Base-by-base conservation (phyloP, 2,888 invertebrate species). In the Sycophila texana region DNA sequence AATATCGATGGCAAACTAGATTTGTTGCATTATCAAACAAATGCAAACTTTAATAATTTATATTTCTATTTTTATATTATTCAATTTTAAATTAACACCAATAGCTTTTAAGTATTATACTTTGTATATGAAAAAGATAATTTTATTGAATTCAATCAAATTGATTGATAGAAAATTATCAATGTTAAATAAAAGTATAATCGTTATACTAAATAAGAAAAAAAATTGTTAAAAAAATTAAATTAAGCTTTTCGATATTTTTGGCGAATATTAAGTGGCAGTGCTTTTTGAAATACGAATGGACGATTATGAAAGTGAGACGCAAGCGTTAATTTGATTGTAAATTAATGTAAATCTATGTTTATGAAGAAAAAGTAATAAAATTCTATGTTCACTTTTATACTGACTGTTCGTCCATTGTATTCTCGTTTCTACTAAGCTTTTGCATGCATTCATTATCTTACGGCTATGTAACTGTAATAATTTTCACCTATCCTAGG, bases 371-470 rank as follows among this genome's bases (percentile, higher is more conserved):
- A 71, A 75, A 76, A 83, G 53, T 83, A 79, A 87, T 87, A 86
- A 87, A 87, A 85, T 86, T 85, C 79, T 84, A 84, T 85, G 72
- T 57, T 74, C 73, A 79, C 83, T 74, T 87, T 87, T 84, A 77
- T 85, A 86, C 79, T 84, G 83, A 81, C 83, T 76, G 83, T 86
- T 85, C 83, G 83, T 82, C 82, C 83, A 80, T 81, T 80, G 82
- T 83, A 75, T 78, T 82, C 39, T 7, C 83, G 72, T 80, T 75
- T 77, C 61, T 63, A 77, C 20, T 47, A 57, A 47, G 71, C 71
- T 77, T 80, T 77, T 81, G 77, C 77, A 81, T 74, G 77, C 30
- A 26, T 63, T 73, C 20, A 53, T 51, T 1, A 14, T 51, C 14
- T 51, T 51, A 51, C 16, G 13, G n/a, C 4, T n/a, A 13, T n/a